Conservation (phyloP, 2,797 vertebrate species). For the Gymnoscopelus braueri region DNA sequence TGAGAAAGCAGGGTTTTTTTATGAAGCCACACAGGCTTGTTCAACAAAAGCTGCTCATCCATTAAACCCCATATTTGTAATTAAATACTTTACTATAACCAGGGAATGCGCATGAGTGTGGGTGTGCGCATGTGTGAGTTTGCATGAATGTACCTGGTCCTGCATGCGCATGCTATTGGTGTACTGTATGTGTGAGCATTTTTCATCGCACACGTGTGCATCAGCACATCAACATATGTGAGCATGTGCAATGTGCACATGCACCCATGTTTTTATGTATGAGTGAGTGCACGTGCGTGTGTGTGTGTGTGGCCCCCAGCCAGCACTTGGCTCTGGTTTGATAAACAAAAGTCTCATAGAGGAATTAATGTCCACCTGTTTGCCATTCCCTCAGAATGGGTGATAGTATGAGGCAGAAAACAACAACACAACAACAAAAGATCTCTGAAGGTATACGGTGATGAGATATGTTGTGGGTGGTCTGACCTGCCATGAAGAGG, state of each 20-base stretch:
- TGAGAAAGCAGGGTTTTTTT: conserved; percentile 22
- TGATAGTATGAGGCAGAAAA: conserved; percentile 47
- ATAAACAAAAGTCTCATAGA: conserved; percentile 65
- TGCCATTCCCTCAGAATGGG: conserved; percentile 48
- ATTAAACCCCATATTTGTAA: conserved; percentile 63
- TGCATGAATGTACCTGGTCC: conserved; percentile 30
- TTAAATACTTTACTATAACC: conserved; percentile 60
- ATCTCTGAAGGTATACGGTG: conserved; percentile 31
- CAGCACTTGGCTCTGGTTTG: conserved; percentile 50
- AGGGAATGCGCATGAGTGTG: conserved; percentile 6
- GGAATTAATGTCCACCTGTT: conserved; percentile 73
- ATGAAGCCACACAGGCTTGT: conserved; percentile 49
- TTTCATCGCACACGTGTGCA: no score
- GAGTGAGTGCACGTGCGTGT: not conserved
- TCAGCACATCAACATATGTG: not conserved
- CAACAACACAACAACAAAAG: conserved; percentile 36
- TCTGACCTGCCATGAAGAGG: conserved; percentile 3
- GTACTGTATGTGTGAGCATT: not conserved
- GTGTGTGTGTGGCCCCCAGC: conserved; percentile 27
- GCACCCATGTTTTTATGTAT: not conserved
- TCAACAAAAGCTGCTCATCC: conserved; percentile 42
- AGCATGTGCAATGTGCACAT: not conserved
- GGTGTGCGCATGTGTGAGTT: conserved; percentile 8
- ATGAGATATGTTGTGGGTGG: conserved; percentile 35
- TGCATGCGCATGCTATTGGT: not conserved